Evolutionary conservation across 2,797 vertebrate genomes (phyloP), one percentile per base, ranked within the genome.

Genomic region (Xenopus petersii): DNA sequence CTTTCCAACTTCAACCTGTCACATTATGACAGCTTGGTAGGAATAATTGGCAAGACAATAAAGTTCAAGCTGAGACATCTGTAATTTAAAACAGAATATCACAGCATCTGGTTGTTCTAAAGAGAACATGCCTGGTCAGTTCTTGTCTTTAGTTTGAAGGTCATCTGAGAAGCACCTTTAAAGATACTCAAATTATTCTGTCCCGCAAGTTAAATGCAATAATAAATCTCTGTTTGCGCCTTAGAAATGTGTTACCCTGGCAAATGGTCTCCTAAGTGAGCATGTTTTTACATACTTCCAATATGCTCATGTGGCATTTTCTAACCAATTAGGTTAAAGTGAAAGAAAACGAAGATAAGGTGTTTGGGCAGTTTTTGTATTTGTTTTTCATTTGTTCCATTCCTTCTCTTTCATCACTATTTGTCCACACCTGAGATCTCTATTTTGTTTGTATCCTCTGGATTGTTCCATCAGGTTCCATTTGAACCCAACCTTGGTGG

Each of bases 151-250:
- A 42, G 42, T 11, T 21, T 67, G 64, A 24, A 78, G 75, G 75
- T 30, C 61, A 42, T 73, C 71, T 78, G 76, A 78, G 73, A 73
- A 73, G 67, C 76, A 73, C 71, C 66, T 73, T 73, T 56, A 68
- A 58, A 49, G 42, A 8, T 55, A 56, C 11, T 15, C 5, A 12
- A 68, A 47, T 36, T 48, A 21, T 77, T 67, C 56, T 42, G 5
- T 4, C 26, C 42, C 65, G 36, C 17, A 33, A 63, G 67, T 30
- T 30, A 30, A 2, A 30, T 30, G 6, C 21, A 9, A 21, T 30
- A 59, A 5, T 54, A 36, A 26, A 67, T 33, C 56, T 26, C 7
- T 16, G 48, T 33, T 13, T 16, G 26, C 47, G 42, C 51, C n/a
- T 21, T n/a, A 10, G 59, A 59, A 49, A 51, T 6, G 49, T 36